Evolutionary conservation across 2,797 vertebrate genomes (phyloP).

Genomic region (Spinibarbus caldwelli): DNA sequence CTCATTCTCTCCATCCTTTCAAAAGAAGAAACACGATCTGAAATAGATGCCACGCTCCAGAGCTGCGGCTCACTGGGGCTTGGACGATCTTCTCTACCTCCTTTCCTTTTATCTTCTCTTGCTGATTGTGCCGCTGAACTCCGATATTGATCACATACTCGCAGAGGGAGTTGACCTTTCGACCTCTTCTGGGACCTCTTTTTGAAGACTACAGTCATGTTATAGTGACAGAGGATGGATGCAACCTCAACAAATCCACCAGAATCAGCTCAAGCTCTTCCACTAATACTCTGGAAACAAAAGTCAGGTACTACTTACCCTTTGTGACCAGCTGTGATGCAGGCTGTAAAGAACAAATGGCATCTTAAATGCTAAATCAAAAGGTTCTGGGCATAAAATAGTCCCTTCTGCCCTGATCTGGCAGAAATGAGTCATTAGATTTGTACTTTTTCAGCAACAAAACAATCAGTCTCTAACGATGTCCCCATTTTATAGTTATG

Average conservation of each 20-base stretch:
- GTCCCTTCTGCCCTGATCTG: background rate
- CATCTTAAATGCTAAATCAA: slow-evolving; percentile 9
- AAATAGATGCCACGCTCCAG: slow-evolving; percentile 26
- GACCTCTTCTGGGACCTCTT: background rate
- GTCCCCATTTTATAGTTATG: background rate
- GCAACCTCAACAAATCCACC: background rate
- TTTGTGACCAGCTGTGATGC: background rate
- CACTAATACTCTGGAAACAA: background rate
- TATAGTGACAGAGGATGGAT: background rate
- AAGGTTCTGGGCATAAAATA: background rate
- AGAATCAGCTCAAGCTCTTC: background rate
- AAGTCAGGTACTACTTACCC: background rate
- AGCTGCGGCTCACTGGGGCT: background rate
- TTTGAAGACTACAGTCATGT: background rate
- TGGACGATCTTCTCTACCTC: background rate
- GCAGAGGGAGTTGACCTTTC: slow-evolving; percentile 3
- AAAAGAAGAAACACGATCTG: slow-evolving; percentile 10
- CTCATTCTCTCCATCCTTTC: slow-evolving; percentile 34
- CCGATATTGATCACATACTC: background rate
- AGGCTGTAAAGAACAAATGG: background rate
- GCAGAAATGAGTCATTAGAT: background rate
- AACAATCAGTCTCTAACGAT: background rate
- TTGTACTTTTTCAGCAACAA: background rate
- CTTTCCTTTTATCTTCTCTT: slow-evolving; percentile 12
- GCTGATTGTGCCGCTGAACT: background rate